Evolutionary conservation across 2,113 vertebrate species (phyloP).

Genomic region (Thamnophis sirtalis): DNA sequence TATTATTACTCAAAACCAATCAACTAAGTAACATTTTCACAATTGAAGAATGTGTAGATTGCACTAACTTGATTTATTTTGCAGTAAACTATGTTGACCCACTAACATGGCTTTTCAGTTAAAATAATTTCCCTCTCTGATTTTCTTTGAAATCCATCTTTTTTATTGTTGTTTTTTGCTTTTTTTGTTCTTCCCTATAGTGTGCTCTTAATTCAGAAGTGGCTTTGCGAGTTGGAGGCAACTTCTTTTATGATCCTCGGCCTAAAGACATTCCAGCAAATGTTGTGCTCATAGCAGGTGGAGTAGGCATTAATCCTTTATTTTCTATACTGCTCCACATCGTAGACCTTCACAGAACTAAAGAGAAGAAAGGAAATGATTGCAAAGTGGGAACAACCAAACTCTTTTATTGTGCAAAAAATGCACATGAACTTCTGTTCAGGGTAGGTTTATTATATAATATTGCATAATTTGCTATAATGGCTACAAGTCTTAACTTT

Average conservation of each 20-base stretch:
- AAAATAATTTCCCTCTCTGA: not conserved
- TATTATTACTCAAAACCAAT: not conserved
- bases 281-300: constrained; percentile 88
- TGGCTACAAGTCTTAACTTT: not conserved
- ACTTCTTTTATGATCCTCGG: constrained; percentile 91
- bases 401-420: constrained; percentile 88
- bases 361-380: constrained; percentile 46
- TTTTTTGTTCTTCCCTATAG: constrained; percentile 58
- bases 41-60: not conserved
- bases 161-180: constrained; percentile 39
- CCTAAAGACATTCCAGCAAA: constrained; percentile 77
- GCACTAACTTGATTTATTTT: not conserved
- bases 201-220: constrained; percentile 81
- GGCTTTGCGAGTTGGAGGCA: constrained; percentile 85
- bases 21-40: not conserved
- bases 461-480: not conserved
- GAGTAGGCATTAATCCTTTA: constrained; percentile 93
- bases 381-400: constrained; percentile 73
- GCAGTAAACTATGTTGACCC: not conserved
- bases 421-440: constrained; percentile 84
- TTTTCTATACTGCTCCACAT: constrained; percentile 89
- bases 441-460: constrained; percentile 69
- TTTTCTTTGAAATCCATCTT: constrained; percentile 31
- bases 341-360: constrained; percentile 74
- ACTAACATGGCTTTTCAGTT: not conserved